phyloP scores from a whole-genome alignment of 2,113 vertebrate species.

The Delphinapterus leucas region DNA sequence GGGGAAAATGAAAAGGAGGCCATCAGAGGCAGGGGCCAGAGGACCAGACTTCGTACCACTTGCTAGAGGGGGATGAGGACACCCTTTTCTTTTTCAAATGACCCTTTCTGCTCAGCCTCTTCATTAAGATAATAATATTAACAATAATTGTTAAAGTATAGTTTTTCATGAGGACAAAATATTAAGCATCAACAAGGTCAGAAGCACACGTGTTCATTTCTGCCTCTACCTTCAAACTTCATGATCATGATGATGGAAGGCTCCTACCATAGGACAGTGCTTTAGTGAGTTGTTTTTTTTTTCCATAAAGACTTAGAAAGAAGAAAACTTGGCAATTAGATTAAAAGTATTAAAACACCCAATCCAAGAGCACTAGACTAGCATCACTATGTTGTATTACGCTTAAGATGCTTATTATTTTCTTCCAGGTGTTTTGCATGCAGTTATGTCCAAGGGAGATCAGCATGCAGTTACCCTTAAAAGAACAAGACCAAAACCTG shows the following conservation, averaged over 20 bases:
- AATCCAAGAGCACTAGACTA: not conserved
- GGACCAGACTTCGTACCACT: not conserved
- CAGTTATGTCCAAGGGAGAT: not conserved
- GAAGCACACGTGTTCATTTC: not conserved
- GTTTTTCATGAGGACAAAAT: not conserved
- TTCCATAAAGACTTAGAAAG: not conserved
- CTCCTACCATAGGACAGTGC: not conserved
- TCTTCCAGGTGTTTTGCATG: not conserved
- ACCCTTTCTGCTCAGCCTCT: not conserved
- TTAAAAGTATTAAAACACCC: not conserved
- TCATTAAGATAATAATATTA: not conserved
- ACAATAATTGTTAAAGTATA: not conserved
- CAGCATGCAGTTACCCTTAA: not conserved
- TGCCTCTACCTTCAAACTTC: not conserved
- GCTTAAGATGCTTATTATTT: not conserved
- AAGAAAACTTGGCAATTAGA: not conserved
- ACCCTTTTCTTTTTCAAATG: not conserved
- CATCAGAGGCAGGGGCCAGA: not conserved
- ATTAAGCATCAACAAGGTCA: not conserved
- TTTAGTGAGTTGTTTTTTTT: not conserved
- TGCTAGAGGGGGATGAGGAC: fast-evolving
- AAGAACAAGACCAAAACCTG: not conserved
- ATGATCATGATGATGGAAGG: not conserved
- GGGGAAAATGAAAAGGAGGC: not conserved
- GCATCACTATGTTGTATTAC: not conserved